Conservation (phyloP, 2,888 invertebrate genomes). For the Fabriciana adippe region DNA sequence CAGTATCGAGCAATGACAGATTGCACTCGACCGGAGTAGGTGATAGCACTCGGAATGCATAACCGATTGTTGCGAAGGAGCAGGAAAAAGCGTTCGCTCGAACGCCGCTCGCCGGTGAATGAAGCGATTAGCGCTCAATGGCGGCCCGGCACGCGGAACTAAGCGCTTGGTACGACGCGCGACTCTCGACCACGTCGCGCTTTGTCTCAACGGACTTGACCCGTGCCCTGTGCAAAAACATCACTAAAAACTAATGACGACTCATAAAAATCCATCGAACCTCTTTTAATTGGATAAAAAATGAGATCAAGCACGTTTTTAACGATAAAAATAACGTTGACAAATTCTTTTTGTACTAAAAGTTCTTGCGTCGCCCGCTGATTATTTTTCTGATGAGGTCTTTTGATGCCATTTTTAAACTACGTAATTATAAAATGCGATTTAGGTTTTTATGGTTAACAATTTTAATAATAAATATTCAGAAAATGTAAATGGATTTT, state of each 20-base stretch:
- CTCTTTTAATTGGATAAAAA: slow-evolving; percentile 74
- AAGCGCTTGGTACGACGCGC: slow-evolving; percentile 75
- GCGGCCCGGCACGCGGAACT: slow-evolving; percentile 78
- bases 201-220: slow-evolving; percentile 79
- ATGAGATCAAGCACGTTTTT: slow-evolving; percentile 58
- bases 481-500: slow-evolving; percentile 22
- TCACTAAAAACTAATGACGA: slow-evolving; percentile 62
- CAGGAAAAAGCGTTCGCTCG: slow-evolving; percentile 71
- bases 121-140: slow-evolving; percentile 81
- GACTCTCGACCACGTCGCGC: slow-evolving; percentile 56
- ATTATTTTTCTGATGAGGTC: slow-evolving; percentile 37
- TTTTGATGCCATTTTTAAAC: slow-evolving; percentile 35
- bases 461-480: slow-evolving; percentile 28
- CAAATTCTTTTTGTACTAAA: slow-evolving; percentile 32
- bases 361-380: slow-evolving; percentile 29
- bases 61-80: slow-evolving; percentile 63
- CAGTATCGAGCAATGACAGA: slow-evolving; percentile 54
- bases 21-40: slow-evolving; percentile 44
- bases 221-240: slow-evolving; percentile 77
- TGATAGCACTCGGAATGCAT: slow-evolving; percentile 67
- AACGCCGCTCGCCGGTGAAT: slow-evolving; percentile 69
- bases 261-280: slow-evolving; percentile 55
- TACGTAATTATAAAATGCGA: slow-evolving; percentile 32
- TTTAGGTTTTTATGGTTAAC: slow-evolving; percentile 32
- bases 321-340: slow-evolving; percentile 39